Evolutionary conservation across 1,140 invertebrate species (phyloP), one percentile per base, ranked within the genome.

Genomic region (Trialeurodes vaporariorum): DNA sequence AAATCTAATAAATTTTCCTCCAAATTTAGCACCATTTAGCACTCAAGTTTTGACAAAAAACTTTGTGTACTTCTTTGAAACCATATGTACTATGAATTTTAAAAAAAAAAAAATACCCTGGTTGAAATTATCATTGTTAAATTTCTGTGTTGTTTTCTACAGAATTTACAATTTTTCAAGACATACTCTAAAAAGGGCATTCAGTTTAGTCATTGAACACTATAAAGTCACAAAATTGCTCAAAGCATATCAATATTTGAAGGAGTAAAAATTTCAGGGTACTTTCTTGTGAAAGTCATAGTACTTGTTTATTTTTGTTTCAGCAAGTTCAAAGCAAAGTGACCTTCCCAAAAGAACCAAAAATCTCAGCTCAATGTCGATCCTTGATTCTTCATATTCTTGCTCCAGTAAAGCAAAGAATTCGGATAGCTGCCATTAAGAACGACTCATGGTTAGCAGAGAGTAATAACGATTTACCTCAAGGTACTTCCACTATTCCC

Each of bases 321-420:
- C 74, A 87, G 84, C 86, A 89, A 83, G 86, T 90, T 11, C 86
- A 87, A 74, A 86, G 82, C 69, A 86, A 85, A 74, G 82, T 90
- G 2, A 81, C 80, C 0, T 91, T 89, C 73, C 88, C 87, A 0
- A 83, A 84, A 70, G 81, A 84, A 25, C 86, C 87, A 2, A 80
- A 81, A 72, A 83, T 87, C 0, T 84, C 86, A 0, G 73, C 77
- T 2, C 78, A 82, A 61, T 89, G 87, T 76, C 86, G 85, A 63
- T 81, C 83, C 12, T 76, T 90, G 25, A 89, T 90, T 26, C 81
- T 80, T 66, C 84, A 84, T 71, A 86, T 91, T 68, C 75, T 91
- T 59, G 82, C 87, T 2, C 86, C 88, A 0, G 77, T 86, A 59
- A 83, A 85, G 69, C 74, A 80, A 17, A 79, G 89, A 23, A 79